Conservation (phyloP, 2,888 invertebrate genomes). For the Tanypteryx hageni region DNA sequence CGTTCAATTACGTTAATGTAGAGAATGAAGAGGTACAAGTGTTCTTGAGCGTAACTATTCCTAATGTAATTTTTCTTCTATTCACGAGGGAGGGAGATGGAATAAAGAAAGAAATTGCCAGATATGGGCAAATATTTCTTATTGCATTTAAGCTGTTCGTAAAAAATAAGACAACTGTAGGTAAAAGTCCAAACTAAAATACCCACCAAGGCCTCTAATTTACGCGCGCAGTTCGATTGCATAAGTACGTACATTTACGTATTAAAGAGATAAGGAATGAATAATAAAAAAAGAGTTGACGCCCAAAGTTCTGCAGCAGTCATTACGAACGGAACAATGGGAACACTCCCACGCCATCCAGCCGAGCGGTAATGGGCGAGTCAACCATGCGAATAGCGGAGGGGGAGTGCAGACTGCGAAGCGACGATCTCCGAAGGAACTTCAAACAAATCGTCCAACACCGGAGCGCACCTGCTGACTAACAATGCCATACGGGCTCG, state of each 20-base stretch:
- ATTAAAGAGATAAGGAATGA: neutral
- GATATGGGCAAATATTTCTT: neutral
- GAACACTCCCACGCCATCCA: slow-evolving; percentile 51
- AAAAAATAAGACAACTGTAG: too few relatives aligned
- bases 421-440: neutral
- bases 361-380: slow-evolving; percentile 37
- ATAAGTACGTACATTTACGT: neutral
- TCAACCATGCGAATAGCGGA: slow-evolving; percentile 23
- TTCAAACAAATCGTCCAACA: slow-evolving; percentile 3
- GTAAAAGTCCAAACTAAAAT: too few relatives aligned
- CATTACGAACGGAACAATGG: neutral
- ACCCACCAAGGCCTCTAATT: too few relatives aligned
- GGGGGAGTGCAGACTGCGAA: neutral
- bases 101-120: too few relatives aligned
- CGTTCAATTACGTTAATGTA: too few relatives aligned
- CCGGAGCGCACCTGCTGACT: neutral
- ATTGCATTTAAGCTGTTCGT: neutral
- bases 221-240: neutral
- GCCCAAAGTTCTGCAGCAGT: neutral
- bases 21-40: too few relatives aligned
- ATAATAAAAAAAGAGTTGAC: neutral
- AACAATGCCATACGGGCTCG: neutral
- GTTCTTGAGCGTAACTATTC: too few relatives aligned
- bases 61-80: too few relatives aligned
- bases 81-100: too few relatives aligned